Evolutionary conservation across 2,797 vertebrate species (phyloP), one percentile per base, ranked within the genome.

Genomic region (Philypnodon macrostomus): DNA sequence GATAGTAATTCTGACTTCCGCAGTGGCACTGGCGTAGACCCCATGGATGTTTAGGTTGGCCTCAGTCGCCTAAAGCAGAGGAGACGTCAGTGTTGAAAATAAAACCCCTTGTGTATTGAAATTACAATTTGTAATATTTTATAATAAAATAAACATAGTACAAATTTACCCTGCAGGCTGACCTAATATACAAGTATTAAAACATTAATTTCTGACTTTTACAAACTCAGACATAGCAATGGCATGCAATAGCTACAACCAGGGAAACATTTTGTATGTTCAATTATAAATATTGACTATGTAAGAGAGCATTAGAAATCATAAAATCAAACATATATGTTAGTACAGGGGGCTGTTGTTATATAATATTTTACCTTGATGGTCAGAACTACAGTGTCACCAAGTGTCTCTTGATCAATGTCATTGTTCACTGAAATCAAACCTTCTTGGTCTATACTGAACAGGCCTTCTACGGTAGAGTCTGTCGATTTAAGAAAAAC

Each of bases 321-420:
- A n/a, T n/a, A n/a, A n/a, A n/a, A n/a, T n/a, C n/a, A n/a, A n/a
- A n/a, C n/a, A n/a, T n/a, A n/a, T n/a, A n/a, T n/a, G n/a, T n/a
- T n/a, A n/a, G n/a, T 30, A 30, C 27, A 30, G 9, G 27, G 27
- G 1, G 8, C 7, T 30, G 11, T 23, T 23, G 21, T 6, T 30
- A 10, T 30, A 10, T 1, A 4, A 29, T 18, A 15, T n/a, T 38
- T 17, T 82, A 98, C 97, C 49, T 33, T 86, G 34, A 99, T 86
- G 14, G 53, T 46, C 63, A 98, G 71, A 11, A 58, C 61, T 30
- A 97, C 80, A 21, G 52, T 47, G 42, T 90, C 86, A 0, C 83
- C 63, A 38, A 76, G 46, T 0, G 40, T 24, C 65, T 99, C 97
- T 31, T 94, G 89, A 73, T 99, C 94, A 71, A 97, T 84, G 0